Evolutionary conservation across 1,140 invertebrate genomes (phyloP).

Genomic region (Nasonia longicornis): DNA sequence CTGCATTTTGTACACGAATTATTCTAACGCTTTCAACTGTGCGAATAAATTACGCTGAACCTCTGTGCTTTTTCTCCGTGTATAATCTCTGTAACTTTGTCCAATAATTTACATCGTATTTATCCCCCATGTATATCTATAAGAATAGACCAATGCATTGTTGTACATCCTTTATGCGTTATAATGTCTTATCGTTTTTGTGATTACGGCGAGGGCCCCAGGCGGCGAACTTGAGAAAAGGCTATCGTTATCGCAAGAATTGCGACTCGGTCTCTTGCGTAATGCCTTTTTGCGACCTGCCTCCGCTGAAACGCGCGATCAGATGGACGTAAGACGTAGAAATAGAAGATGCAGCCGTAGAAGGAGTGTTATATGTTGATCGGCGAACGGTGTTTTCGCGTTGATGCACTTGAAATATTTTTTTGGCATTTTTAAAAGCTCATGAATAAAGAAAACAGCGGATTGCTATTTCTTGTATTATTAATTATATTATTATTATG

Average conservation of each 20-base stretch:
- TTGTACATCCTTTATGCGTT: slow-evolving; percentile 9
- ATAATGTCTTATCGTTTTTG: slow-evolving; percentile 1
- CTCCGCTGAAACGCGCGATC: not conserved
- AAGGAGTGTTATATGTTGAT: slow-evolving; percentile 14
- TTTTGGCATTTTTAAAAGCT: slow-evolving; percentile 35
- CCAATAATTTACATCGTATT: slow-evolving; percentile 33
- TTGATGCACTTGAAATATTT: slow-evolving; percentile 28
- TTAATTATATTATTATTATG: slow-evolving; percentile 58
- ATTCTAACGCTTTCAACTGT: slow-evolving; percentile 8
- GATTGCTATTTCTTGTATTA: slow-evolving; percentile 57
- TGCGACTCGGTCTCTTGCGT: not conserved
- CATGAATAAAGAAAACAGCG: slow-evolving; percentile 30
- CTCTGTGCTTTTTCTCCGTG: not conserved
- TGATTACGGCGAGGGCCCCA: not conserved
- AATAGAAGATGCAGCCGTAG: not conserved
- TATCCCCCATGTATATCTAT: not conserved
- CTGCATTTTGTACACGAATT: slow-evolving; percentile 5
- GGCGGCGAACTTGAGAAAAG: slow-evolving; percentile 15
- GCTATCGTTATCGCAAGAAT: slow-evolving; percentile 2
- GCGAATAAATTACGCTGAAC: not conserved
- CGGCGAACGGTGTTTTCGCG: slow-evolving; percentile 21
- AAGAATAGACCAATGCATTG: slow-evolving; percentile 22
- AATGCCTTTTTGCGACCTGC: slow-evolving; percentile 7
- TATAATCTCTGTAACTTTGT: not conserved
- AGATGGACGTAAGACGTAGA: not conserved